phyloP scores from a whole-genome alignment of 2,888 invertebrate genomes.

The Vanessa cardui region DNA sequence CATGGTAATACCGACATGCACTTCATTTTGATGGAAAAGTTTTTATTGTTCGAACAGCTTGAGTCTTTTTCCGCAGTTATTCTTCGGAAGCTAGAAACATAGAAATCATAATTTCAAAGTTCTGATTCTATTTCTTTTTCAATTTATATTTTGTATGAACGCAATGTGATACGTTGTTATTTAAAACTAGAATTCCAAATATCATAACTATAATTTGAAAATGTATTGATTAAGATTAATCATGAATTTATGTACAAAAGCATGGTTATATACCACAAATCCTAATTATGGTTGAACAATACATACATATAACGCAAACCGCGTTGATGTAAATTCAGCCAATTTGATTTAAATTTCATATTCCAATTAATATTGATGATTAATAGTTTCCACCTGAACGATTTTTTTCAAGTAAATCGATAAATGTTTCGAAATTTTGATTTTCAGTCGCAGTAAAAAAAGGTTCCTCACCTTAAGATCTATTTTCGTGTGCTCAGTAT shows the following conservation, averaged over 20 bases:
- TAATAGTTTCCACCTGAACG: background rate
- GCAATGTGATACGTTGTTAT: no score
- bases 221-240: constrained; percentile 1
- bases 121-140: no score
- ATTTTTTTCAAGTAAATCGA: constrained; percentile 7
- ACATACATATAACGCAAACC: constrained; percentile 8
- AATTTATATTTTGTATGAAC: no score
- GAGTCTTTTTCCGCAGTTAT: background rate
- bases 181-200: no score
- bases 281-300: constrained; percentile 4
- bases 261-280: background rate
- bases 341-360: background rate
- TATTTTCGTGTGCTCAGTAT: no score
- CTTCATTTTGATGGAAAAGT: background rate
- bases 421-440: constrained; percentile 20
- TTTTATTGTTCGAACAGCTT: background rate
- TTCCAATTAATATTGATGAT: background rate
- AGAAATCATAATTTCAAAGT: background rate
- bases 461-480: no score
- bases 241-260: background rate
- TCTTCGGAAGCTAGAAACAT: background rate
- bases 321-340: background rate
- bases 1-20: constrained; percentile 13
- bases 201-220: no score
- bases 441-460: no score